Evolutionary conservation across 2,113 vertebrate genomes (phyloP).

Genomic region (Odontesthes bonariensis): DNA sequence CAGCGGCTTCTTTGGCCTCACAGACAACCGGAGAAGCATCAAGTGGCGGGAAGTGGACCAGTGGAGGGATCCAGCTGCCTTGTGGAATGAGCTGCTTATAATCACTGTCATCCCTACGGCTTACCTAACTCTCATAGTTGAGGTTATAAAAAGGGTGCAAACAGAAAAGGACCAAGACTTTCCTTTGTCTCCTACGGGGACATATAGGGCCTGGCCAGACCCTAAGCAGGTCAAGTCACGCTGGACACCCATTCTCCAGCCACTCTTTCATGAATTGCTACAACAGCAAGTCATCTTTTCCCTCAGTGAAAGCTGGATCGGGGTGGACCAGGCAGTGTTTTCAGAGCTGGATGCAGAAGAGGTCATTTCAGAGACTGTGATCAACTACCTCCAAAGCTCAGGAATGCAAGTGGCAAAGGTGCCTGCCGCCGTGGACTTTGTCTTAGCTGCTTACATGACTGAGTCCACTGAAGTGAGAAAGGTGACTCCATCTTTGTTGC

Average conservation of each 20-base stretch:
- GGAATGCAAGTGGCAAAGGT: constrained; percentile 92
- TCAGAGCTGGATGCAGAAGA: constrained; percentile 88
- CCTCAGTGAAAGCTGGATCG: constrained; percentile 87
- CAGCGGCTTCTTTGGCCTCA: constrained; percentile 97
- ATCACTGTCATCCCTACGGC: constrained; percentile 90
- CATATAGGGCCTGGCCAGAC: constrained; percentile 94
- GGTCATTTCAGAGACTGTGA: constrained; percentile 86
- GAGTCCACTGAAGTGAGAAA: constrained; percentile 82
- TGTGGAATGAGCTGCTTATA: constrained; percentile 97
- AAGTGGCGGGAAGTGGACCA: constrained; percentile 98
- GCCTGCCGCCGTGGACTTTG: constrained; percentile 85
- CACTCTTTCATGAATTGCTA: constrained; percentile 90
- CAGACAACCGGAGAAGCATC: constrained; percentile 97
- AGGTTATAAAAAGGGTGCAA: constrained; percentile 88
- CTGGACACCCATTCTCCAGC: constrained; percentile 91
- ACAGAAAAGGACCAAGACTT: constrained; percentile 87
- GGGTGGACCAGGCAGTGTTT: constrained; percentile 88
- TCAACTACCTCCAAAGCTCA: constrained; percentile 94
- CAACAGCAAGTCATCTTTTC: constrained; percentile 90
- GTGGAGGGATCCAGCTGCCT: constrained; percentile 94
- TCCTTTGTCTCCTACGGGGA: constrained; percentile 83
- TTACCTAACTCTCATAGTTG: constrained; percentile 91
- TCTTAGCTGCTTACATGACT: constrained; percentile 78
- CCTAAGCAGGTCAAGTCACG: constrained; percentile 84
- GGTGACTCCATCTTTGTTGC: constrained; percentile 88